These are phyloP conservation scores for Noturus placidus DNA, from an alignment of 2,113 vertebrate genomes.

Conservation along the genomic window DNA sequence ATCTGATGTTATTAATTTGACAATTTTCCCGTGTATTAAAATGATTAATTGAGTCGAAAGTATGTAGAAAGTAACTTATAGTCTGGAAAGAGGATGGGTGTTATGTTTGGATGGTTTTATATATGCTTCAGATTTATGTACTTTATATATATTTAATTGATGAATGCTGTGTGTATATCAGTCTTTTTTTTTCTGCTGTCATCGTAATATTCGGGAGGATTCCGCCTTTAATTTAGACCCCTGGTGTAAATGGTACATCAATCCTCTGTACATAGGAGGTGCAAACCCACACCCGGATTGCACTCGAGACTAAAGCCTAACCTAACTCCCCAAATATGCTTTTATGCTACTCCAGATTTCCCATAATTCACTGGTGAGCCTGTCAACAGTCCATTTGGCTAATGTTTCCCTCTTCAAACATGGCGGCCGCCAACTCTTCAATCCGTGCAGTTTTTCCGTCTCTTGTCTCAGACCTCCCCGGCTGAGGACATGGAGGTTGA, in stretches of 20 bases:
- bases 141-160: background rate
- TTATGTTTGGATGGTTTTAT: background rate
- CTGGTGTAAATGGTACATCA: background rate
- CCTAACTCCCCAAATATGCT: slow-evolving; percentile 19
- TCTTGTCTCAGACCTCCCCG: slow-evolving; percentile 45
- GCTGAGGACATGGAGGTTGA: slow-evolving; percentile 57
- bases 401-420: slow-evolving; percentile 43
- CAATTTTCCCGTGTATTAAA: background rate
- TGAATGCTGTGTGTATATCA: background rate
- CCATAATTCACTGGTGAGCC: slow-evolving; percentile 46
- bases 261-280: background rate
- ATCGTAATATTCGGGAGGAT: background rate
- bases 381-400: slow-evolving; percentile 53
- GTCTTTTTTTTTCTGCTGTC: background rate
- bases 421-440: slow-evolving; percentile 20
- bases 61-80: background rate
- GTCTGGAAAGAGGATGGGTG: background rate
- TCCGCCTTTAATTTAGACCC: background rate
- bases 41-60: background rate
- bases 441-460: slow-evolving; percentile 17
- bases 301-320: slow-evolving; percentile 31
- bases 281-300: slow-evolving; percentile 18
- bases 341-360: slow-evolving; percentile 30
- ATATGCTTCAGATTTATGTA: background rate
- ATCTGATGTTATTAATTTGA: background rate